phyloP scores from a whole-genome alignment of 2,113 vertebrate genomes.

The Aptenodytes patagonicus region DNA sequence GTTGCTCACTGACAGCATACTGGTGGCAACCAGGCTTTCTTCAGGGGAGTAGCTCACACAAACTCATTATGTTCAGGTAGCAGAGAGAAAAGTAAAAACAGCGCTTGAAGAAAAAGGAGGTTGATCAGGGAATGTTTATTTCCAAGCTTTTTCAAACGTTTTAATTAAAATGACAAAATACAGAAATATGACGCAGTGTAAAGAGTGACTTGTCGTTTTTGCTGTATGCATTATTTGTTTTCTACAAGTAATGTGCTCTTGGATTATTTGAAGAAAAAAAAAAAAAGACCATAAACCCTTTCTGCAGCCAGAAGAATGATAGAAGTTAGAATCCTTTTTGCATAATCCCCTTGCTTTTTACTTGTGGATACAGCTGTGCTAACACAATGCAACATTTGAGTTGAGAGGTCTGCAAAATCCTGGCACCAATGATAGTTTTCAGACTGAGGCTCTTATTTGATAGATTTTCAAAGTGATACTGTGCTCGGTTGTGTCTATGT shows the following conservation, averaged over 20 bases:
- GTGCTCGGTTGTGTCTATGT: constrained; percentile 66
- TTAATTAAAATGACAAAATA: neutral
- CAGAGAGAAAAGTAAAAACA: neutral
- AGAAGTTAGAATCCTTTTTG: constrained; percentile 66
- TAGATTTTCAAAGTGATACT: constrained; percentile 70
- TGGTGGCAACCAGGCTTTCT: neutral
- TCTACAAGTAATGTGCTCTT: neutral
- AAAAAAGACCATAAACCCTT: neutral
- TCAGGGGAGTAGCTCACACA: neutral
- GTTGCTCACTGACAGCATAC: neutral
- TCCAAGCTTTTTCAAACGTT: neutral
- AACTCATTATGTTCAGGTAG: neutral
- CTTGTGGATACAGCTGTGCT: constrained; percentile 77
- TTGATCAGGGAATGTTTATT: neutral
- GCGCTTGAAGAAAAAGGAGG: neutral
- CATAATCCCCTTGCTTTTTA: constrained; percentile 59
- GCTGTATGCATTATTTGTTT: neutral
- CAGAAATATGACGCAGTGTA: neutral
- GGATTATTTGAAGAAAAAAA: neutral
- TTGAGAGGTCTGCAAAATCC: constrained; percentile 60
- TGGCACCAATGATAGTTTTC: constrained; percentile 70
- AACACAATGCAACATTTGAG: constrained; percentile 79
- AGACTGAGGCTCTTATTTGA: constrained; percentile 60
- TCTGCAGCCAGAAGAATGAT: constrained; percentile 42
- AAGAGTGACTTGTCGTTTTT: neutral